Evolutionary conservation across 2,797 vertebrate genomes (phyloP), one percentile per base, ranked within the genome.

Genomic region (Alectoris magna): DNA sequence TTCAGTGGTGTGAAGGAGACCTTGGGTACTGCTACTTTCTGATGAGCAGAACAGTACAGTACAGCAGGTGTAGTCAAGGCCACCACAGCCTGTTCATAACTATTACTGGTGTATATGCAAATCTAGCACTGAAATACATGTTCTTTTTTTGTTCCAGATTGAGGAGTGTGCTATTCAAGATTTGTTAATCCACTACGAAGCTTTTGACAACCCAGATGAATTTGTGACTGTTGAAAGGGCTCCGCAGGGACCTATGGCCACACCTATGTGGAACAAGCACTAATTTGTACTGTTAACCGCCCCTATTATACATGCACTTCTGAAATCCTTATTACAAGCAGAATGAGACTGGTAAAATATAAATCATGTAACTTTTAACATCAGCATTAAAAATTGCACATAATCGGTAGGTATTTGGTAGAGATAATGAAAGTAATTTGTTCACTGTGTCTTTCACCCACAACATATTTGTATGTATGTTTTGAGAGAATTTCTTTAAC

Each of bases 161-260:
- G 99, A 99, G 94, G 99, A 99, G 90, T 96, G 97, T 91, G 99
- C 99, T 19, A 99, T 99, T 96, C 99, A 99, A 96, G 99, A 99
- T 81, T 97, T 99, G 53, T 44, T 99, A 92, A 82, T 98, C 67
- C 98, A 99, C 96, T 99, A 99, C 64, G 97, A 98, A 74, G 99
- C 99, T 27, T 95, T 95, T 71, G 97, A 98, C 97, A 99, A 99
- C 98, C 98, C 99, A 13, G 99, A 99, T 55, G 99, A 99, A 95
- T 98, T 99, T 97, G 98, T 99, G 75, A 95, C 98, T 38, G 98
- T 99, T 93, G 99, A 99, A 98, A 98, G 99, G 96, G 98, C 98
- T 71, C 97, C 98, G 3, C 98, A 98, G 96, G 98, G 98, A 89
- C 99, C 99, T 48, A 97, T 99, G 34, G 99, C 99, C 79, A 96